A percentile compares a stretch with the other conserved stretches of the same genome.
These are phyloP conservation scores for Pseudomyrmex gracilis DNA, from an alignment of 1,140 invertebrate genomes.

Conservation along the genomic window DNA sequence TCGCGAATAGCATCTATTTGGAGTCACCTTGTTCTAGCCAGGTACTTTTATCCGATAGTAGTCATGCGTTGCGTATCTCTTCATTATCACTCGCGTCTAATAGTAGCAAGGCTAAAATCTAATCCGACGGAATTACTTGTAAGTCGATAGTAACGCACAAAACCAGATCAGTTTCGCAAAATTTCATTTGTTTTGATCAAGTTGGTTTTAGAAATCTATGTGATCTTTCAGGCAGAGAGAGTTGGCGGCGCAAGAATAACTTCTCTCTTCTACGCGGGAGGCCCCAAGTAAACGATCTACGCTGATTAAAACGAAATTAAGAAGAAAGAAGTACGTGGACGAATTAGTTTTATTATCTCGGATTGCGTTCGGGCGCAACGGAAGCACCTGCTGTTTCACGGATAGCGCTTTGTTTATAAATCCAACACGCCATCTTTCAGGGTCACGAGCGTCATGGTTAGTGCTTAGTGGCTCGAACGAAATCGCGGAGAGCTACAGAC, in stretches of 20 bases:
- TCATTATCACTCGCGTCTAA: conserved; percentile 33
- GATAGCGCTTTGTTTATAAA: conserved; percentile 82
- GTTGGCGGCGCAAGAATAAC: conserved; percentile 7
- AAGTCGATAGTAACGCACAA: background rate
- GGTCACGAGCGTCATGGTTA: conserved; percentile 76
- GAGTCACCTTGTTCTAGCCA: conserved; percentile 9
- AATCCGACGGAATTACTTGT: conserved; percentile 32
- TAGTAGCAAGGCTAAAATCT: conserved; percentile 11
- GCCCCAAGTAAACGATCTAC: conserved; percentile 44
- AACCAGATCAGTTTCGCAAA: background rate
- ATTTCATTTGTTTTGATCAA: background rate
- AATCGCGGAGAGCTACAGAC: conserved; percentile 5
- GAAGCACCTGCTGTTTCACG: conserved; percentile 82
- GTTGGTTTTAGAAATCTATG: no score
- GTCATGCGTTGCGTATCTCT: conserved; percentile 13
- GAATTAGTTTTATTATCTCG: conserved; percentile 33
- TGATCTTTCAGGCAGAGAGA: no score
- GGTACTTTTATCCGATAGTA: background rate
- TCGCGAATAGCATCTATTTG: conserved; percentile 29
- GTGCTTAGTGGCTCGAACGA: conserved; percentile 46
- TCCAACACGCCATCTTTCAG: conserved; percentile 82
- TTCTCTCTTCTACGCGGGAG: conserved; percentile 41
- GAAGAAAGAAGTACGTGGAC: conserved; percentile 40
- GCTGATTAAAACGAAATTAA: conserved; percentile 73
- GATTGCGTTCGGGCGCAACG: conserved; percentile 64